Evolutionary conservation across 2,888 invertebrate species (phyloP), one percentile per base, ranked within the genome.

Genomic region (Tridacna gigas): DNA sequence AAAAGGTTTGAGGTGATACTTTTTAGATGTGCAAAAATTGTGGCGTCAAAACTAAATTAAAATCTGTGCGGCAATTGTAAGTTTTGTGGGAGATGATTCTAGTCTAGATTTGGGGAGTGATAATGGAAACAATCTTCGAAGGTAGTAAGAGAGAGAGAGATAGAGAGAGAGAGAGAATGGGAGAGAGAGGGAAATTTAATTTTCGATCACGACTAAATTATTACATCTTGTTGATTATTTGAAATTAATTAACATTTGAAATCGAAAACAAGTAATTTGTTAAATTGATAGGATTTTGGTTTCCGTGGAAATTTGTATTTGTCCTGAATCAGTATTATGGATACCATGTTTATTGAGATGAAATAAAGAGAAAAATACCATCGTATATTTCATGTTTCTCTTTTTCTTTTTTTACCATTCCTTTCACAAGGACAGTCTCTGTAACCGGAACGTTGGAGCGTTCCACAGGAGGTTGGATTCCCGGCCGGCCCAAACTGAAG

Each of bases 1-100:
- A 15, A n/a, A 45, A 67, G 45, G 37, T 67, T 67, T 67, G 67
- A 63, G n/a, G 67, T 28, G 67, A n/a, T 67, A 45, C 15, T 56
- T 56, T 56, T 9, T 20, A 20, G 56, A 15, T 56, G 15, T 56
- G 56, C 56, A 56, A 1, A 20, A 15, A 15, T 20, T 15, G 56
- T 56, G 56, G 56, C 56, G 56, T 56, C 56, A 1, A 56, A 56
- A 56, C 20, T 15, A 5, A 56, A 56, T 56, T 20, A 20, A 56
- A 56, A 20, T 56, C 56, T 56, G 20, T 15, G 56, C 56, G 9
- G 20, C 20, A 7, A 37, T 37, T 37, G 37, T 18, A 28, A 25
- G 26, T 4, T 13, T 25, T 13, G 63, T n/a, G 63, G 22, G 22
- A 63, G 63, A 25, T 13, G 22, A 22, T n/a, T 13, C 13, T 20